Percentiles rank a stretch among this genome's conserved stretches.
Conservation (phyloP, 2,888 invertebrate species). For the Pterobdella sp. region DNA sequence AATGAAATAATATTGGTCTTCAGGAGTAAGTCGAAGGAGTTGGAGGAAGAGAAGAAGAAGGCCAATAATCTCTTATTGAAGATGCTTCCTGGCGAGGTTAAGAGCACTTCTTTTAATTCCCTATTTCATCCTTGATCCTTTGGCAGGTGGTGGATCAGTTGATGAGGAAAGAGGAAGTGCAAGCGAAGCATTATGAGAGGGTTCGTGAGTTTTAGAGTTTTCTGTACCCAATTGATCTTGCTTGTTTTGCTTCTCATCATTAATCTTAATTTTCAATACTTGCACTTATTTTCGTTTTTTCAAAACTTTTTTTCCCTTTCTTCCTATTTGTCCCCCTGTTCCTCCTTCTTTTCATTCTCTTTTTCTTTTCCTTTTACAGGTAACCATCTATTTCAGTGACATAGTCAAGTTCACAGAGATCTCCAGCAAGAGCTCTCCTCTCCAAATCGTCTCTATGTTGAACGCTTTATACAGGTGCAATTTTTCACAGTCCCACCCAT, state of each 20-base stretch:
- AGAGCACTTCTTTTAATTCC: neutral
- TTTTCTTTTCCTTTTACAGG: constrained; percentile 16
- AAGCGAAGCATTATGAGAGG: constrained; percentile 34
- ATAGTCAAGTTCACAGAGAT: constrained; percentile 36
- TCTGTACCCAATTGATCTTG: neutral
- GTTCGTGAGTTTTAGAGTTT: neutral
- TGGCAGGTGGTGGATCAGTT: constrained; percentile 27
- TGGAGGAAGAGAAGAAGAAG: constrained; percentile 10
- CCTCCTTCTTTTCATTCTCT: constrained; percentile 2
- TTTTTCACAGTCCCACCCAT: no score
- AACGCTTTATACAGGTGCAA: constrained; percentile 35
- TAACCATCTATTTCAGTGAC: constrained; percentile 37
- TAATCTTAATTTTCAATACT: neutral
- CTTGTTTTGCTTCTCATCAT: neutral
- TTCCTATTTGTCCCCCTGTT: neutral
- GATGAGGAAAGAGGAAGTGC: constrained; percentile 27
- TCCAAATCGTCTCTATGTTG: constrained; percentile 33
- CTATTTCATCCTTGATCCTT: no score
- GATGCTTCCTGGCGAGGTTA: constrained; percentile 5
- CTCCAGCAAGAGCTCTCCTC: constrained; percentile 31
- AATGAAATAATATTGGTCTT: neutral
- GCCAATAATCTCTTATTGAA: neutral
- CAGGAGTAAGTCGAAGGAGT: neutral
- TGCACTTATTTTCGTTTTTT: neutral
- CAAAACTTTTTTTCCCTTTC: neutral